Evolutionary conservation across 1,140 invertebrate genomes (phyloP).

Genomic region (Apis dorsata): DNA sequence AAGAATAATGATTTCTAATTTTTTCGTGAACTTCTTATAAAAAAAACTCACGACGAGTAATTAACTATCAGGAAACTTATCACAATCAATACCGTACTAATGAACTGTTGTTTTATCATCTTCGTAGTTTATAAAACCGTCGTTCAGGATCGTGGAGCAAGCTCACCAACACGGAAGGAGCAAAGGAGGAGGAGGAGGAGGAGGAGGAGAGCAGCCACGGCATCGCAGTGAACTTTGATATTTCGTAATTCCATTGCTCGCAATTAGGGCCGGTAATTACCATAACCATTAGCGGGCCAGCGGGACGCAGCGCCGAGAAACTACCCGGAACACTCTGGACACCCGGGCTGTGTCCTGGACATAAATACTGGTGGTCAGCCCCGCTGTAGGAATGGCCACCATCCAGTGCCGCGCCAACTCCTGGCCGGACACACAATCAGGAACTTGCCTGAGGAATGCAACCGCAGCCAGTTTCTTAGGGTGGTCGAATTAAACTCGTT

Average conservation of each 20-base stretch:
- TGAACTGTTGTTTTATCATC: neutral
- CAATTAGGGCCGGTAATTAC: conserved; percentile 79
- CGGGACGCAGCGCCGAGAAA: conserved; percentile 61
- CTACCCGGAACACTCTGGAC: conserved; percentile 66
- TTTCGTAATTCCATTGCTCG: conserved; percentile 80
- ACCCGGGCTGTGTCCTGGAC: conserved; percentile 68
- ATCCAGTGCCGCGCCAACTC: conserved; percentile 60
- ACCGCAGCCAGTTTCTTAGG: conserved; percentile 74
- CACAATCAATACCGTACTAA: no score
- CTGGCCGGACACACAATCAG: conserved; percentile 72
- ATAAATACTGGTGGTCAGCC: conserved; percentile 74
- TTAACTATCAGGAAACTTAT: no score
- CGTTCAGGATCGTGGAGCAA: conserved; percentile 42
- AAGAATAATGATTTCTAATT: no score
- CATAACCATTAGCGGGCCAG: conserved; percentile 78
- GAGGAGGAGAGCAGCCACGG: conserved; percentile 48
- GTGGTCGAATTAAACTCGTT: conserved; percentile 74
- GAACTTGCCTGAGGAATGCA: conserved; percentile 74
- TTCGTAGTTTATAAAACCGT: conserved; percentile 9
- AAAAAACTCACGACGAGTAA: no score
- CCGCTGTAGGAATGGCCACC: conserved; percentile 54
- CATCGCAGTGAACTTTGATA: conserved; percentile 76
- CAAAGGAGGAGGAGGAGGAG: conserved; percentile 9
- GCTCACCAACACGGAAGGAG: conserved; percentile 42
- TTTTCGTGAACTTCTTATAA: no score